These are phyloP conservation scores for Cephus rjabovi DNA, from an alignment of 2,888 invertebrate genomes.

Conservation along the genomic window DNA sequence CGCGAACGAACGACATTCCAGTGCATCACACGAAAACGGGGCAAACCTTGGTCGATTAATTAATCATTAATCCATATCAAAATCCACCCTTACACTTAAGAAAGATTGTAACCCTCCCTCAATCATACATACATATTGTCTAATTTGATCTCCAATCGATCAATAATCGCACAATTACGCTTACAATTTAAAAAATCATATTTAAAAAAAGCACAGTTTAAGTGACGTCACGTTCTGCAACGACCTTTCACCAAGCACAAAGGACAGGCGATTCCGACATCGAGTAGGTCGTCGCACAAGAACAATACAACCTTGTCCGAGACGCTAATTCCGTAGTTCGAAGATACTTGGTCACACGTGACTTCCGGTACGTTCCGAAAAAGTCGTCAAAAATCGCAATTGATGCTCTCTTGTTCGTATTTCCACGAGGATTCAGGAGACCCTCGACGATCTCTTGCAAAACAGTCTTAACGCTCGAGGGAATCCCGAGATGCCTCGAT, in stretches of 20 bases:
- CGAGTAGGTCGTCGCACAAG: conserved; percentile 27
- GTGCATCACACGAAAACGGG: not conserved
- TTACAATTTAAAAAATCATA: conserved; percentile 9
- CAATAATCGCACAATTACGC: not conserved
- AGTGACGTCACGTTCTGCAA: conserved; percentile 36
- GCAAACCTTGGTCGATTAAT: not conserved
- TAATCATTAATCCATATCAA: not conserved
- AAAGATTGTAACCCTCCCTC: not conserved
- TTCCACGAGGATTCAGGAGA: not conserved
- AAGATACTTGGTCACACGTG: not conserved
- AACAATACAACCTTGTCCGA: conserved; percentile 32
- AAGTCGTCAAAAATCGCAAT: not conserved
- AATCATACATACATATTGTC: not conserved
- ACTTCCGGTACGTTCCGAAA: not conserved
- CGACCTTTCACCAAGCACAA: conserved; percentile 38
- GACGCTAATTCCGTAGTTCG: not conserved
- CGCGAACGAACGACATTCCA: not conserved
- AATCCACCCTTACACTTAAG: not conserved
- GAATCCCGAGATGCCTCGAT: not conserved
- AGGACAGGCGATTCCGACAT: conserved; percentile 27
- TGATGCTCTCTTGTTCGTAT: not conserved
- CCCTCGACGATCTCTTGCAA: not conserved
- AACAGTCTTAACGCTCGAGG: not conserved
- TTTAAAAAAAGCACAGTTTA: conserved; percentile 7
- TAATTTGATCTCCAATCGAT: not conserved